Percentiles rank a stretch among this genome's conserved stretches.
Conservation (phyloP, 1,140 invertebrate species). For the Macrostomum lignano region DNA sequence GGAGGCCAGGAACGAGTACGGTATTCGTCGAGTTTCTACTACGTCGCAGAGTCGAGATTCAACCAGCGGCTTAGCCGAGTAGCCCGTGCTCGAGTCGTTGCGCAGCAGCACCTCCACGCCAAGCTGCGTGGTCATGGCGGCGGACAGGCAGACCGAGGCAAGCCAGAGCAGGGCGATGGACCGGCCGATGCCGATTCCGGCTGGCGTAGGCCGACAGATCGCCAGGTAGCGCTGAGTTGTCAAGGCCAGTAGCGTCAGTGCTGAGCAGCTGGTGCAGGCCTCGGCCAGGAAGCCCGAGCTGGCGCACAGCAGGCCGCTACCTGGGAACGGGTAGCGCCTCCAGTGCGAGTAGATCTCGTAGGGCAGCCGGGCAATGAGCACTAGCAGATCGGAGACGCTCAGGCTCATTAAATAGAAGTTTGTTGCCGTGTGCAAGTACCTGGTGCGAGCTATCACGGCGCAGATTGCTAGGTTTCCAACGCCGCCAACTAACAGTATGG, state of each 20-base stretch:
- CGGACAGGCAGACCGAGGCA: too few relatives aligned
- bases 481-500: constrained; percentile 55
- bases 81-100: too few relatives aligned
- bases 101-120: too few relatives aligned
- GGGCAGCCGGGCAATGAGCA: constrained; percentile 1
- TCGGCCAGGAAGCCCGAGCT: neutral
- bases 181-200: too few relatives aligned
- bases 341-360: constrained; percentile 3
- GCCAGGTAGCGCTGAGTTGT: constrained; percentile 56
- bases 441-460: constrained; percentile 60
- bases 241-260: constrained; percentile 35
- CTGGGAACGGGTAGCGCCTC: constrained; percentile 1
- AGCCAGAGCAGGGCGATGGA: too few relatives aligned
- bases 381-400: constrained; percentile 1
- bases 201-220: constrained; percentile 43
- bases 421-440: constrained; percentile 63
- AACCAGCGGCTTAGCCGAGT: too few relatives aligned
- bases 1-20: too few relatives aligned
- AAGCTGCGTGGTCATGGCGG: too few relatives aligned
- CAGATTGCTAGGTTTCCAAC: constrained; percentile 71
- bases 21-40: too few relatives aligned
- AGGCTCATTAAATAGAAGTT: constrained; percentile 6
- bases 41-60: too few relatives aligned
- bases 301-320: neutral
- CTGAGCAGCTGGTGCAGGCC: constrained; percentile 1